These are phyloP conservation scores for Heliconius aoede DNA, from an alignment of 2,888 invertebrate genomes.

Conservation along the genomic window DNA sequence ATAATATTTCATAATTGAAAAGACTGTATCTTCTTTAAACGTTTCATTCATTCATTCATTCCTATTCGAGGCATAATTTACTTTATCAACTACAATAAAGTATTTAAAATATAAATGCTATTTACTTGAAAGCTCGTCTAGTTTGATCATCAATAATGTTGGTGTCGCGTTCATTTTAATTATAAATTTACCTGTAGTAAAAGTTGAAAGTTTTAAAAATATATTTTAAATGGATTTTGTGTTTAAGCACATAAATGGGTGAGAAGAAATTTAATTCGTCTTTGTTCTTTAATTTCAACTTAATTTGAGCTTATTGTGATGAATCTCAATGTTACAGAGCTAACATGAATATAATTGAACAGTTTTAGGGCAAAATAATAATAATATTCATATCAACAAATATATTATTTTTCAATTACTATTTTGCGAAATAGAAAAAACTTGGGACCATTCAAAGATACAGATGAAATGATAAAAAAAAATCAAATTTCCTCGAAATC, in stretches of 20 bases:
- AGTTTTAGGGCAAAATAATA: not conserved
- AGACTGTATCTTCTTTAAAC: slow-evolving; percentile 21
- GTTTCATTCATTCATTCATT: slow-evolving; percentile 21
- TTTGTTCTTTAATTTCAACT: not conserved
- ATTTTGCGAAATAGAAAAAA: not conserved
- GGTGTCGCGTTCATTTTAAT: slow-evolving; percentile 2
- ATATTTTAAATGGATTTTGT: not conserved
- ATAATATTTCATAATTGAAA: slow-evolving; percentile 16
- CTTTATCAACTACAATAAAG: not conserved
- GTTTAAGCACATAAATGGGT: not conserved
- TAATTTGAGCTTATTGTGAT: not conserved
- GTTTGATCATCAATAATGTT: slow-evolving; percentile 22
- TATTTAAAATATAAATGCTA: slow-evolving; percentile 5
- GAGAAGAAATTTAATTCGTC: not conserved
- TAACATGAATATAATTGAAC: not conserved
- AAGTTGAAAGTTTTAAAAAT: not conserved
- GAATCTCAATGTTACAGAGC: not conserved
- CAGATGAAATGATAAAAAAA: not conserved
- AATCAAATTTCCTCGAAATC: not conserved
- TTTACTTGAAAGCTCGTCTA: slow-evolving; percentile 14
- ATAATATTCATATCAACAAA: not conserved
- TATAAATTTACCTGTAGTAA: slow-evolving; percentile 10
- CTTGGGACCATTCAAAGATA: not conserved
- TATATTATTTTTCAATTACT: not conserved
- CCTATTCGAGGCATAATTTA: slow-evolving; percentile 9